Evolutionary conservation across 2,888 invertebrate species (phyloP).

Genomic region (Trimorus sp.): DNA sequence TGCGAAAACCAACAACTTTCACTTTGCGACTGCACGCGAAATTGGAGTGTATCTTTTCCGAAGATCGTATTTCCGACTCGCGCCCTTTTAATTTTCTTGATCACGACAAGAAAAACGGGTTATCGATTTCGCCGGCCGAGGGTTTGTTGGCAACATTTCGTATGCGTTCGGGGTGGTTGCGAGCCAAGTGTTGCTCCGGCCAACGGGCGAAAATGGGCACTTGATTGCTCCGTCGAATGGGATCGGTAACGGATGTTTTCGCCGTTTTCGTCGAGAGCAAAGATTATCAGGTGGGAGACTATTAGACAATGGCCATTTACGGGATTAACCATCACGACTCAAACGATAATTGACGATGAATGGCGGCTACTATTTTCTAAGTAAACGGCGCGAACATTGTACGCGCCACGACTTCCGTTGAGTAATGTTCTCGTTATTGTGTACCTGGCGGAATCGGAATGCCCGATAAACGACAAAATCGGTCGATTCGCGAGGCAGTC

Average conservation of each 20-base stretch:
- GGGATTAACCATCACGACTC: constrained; percentile 54
- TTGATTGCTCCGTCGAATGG: constrained; percentile 37
- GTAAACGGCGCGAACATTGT: constrained; percentile 48
- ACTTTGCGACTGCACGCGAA: neutral
- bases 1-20: too few species aligned
- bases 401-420: constrained; percentile 45
- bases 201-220: constrained; percentile 38
- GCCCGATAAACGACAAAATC: constrained; percentile 42
- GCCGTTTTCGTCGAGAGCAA: constrained; percentile 36
- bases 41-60: neutral
- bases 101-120: constrained; percentile 22
- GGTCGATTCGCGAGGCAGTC: neutral
- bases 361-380: constrained; percentile 45
- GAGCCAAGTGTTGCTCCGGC: constrained; percentile 37
- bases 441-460: constrained; percentile 16
- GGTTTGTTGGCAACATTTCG: constrained; percentile 49
- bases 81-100: constrained; percentile 35
- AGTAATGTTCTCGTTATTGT: constrained; percentile 52
- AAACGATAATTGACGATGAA: constrained; percentile 59
- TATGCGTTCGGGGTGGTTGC: constrained; percentile 34
- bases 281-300: constrained; percentile 27
- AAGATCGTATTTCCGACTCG: constrained; percentile 7
- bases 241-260: constrained; percentile 58
- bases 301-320: constrained; percentile 59
- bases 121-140: constrained; percentile 38